Evolutionary conservation across 64 coral and sea anemone genomes (phyloP).

Genomic region (Stichodactyla mertensii): DNA sequence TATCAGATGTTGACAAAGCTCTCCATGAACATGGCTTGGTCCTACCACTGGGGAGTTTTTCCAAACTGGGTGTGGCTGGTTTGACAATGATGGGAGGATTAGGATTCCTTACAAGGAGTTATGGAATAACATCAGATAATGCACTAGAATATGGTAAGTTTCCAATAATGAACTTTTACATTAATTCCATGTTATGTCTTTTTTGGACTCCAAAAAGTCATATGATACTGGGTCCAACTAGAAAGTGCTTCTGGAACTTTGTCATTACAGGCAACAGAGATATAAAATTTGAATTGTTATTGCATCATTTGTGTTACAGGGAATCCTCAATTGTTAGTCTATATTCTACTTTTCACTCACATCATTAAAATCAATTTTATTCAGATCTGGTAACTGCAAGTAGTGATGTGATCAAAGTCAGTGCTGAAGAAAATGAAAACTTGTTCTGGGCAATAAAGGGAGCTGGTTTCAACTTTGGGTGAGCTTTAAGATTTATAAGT

Average conservation of each 20-base stretch:
- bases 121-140: constrained; percentile 75
- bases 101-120: constrained; percentile 57
- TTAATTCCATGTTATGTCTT: no score
- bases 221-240: no score
- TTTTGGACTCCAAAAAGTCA: no score
- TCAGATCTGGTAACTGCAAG: constrained; percentile 58
- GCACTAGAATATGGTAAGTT: constrained; percentile 59
- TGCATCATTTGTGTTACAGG: no score
- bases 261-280: no score
- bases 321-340: no score
- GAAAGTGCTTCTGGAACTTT: no score
- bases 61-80: constrained; percentile 74
- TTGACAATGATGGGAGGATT: constrained; percentile 41
- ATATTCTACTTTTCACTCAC: no score
- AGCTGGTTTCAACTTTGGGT: constrained; percentile 85
- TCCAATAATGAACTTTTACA: background rate
- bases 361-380: background rate
- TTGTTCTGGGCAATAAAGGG: constrained; percentile 87
- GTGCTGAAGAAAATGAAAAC: constrained; percentile 53
- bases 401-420: constrained; percentile 57
- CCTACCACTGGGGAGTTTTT: constrained; percentile 66
- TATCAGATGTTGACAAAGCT: constrained; percentile 50
- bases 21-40: constrained; percentile 43
- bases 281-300: no score
- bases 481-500: background rate